Conservation (phyloP, 1,140 invertebrate genomes). For the Venturia canescens region DNA sequence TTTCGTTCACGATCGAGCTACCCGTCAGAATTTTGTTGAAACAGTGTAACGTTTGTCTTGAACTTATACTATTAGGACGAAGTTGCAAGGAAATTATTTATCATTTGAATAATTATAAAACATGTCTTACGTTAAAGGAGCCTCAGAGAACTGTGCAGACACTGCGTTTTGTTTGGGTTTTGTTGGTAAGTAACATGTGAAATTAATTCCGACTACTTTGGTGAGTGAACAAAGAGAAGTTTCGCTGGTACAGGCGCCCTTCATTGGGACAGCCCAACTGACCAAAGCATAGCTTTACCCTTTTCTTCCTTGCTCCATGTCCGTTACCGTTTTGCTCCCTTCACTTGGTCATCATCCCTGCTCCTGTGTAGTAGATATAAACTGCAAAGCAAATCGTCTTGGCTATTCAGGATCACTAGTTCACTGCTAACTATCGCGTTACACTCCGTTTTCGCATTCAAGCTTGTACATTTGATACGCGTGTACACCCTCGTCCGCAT, state of each 20-base stretch:
- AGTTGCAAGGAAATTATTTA: too few species aligned
- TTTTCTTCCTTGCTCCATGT: constrained; percentile 35
- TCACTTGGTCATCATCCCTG: not conserved
- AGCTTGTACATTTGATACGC: not conserved
- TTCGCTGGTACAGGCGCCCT: constrained; percentile 7
- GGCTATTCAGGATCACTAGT: constrained; percentile 46
- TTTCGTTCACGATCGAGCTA: constrained; percentile 59
- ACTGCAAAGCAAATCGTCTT: constrained; percentile 26
- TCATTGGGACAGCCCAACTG: constrained; percentile 47
- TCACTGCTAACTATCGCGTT: constrained; percentile 11
- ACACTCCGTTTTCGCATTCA: constrained; percentile 27
- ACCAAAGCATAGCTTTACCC: constrained; percentile 32
- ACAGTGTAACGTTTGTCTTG: constrained; percentile 5
- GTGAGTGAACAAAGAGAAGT: not conserved
- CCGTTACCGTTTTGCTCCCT: not conserved
- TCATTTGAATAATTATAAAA: too few species aligned
- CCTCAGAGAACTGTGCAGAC: not conserved
- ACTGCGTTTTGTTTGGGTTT: not conserved
- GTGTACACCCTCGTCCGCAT: not conserved
- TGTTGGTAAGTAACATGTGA: constrained; percentile 16
- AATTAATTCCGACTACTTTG: constrained; percentile 37
- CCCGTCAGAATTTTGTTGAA: constrained; percentile 60
- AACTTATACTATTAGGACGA: not conserved
- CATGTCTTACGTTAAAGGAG: too few species aligned
- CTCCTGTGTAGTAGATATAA: constrained; percentile 7